Percentiles rank a stretch among this genome's conserved stretches.
These are phyloP conservation scores for Drosophila mercatorum DNA, from an alignment of 2,888 invertebrate species.

Conservation along the genomic window DNA sequence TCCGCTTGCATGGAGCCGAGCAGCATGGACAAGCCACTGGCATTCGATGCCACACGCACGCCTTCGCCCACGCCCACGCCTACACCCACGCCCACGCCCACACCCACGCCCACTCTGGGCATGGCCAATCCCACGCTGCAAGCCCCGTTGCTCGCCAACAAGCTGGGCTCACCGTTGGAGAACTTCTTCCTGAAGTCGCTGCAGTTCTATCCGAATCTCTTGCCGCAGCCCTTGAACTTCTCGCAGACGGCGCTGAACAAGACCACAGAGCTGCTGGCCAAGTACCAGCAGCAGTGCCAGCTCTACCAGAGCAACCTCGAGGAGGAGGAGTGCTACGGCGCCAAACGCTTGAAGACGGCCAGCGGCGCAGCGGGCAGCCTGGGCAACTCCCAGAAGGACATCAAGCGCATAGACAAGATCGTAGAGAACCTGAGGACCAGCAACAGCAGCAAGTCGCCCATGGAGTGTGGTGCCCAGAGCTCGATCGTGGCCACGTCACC, in stretches of 20 bases:
- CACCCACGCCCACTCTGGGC: slow-evolving; percentile 43
- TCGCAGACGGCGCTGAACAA: slow-evolving; percentile 84
- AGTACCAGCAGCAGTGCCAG: slow-evolving; percentile 84
- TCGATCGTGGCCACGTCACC: slow-evolving; percentile 71
- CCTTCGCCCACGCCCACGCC: slow-evolving; percentile 60
- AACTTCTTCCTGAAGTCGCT: slow-evolving; percentile 84
- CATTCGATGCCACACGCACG: slow-evolving; percentile 56
- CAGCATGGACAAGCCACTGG: slow-evolving; percentile 48
- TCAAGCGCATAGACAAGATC: slow-evolving; percentile 85
- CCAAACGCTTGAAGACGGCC: slow-evolving; percentile 70
- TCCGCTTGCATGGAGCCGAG: slow-evolving; percentile 47
- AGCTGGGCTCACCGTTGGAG: slow-evolving; percentile 82
- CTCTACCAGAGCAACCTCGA: slow-evolving; percentile 77
- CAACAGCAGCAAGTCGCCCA: slow-evolving; percentile 54
- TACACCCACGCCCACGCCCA: slow-evolving; percentile 46
- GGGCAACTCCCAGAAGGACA: slow-evolving; percentile 75
- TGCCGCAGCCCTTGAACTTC: slow-evolving; percentile 84
- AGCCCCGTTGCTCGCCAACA: slow-evolving; percentile 67
- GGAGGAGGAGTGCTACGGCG: slow-evolving; percentile 63
- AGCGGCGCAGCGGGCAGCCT: slow-evolving; percentile 11
- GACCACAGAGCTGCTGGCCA: slow-evolving; percentile 83
- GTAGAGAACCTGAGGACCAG: slow-evolving; percentile 81
- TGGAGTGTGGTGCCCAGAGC: slow-evolving; percentile 61
- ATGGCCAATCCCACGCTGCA: slow-evolving; percentile 58
- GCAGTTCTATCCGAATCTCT: slow-evolving; percentile 84